Evolutionary conservation across 64 coral and sea anemone species (phyloP), one percentile per base, ranked within the genome.

Genomic region (Exaiptasia diaphana): DNA sequence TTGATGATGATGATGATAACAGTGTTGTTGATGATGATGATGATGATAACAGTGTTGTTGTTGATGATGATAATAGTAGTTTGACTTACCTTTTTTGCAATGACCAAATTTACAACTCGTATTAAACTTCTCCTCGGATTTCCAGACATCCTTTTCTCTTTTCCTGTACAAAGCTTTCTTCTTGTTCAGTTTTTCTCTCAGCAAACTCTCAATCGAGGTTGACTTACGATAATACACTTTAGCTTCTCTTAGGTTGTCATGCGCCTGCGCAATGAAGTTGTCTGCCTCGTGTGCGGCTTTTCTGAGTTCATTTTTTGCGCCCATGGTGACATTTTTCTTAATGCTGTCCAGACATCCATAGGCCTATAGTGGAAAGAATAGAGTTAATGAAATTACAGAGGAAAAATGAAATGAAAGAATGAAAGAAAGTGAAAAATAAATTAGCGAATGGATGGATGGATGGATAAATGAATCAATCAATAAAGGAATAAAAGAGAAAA

Each of bases 321-420:
- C 76, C 13, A 31, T 52, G 4, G 86, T 87, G 4, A 99, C 54
- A 7, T 93, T 67, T 0, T 79, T 23, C 4, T 92, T 83, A 32
- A 99, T 85, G 1, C 85, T 88, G 8, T 90, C 89, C 10, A 99
- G 76, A 41, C 95, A 99, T 24, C 89, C 95, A n/a, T 83, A 99
- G 35, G 89, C 95, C 95, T 99, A 13, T 8, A 52, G 61, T 4
- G 20, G 40, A n/a, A n/a, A 84, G 18, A 5, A 42, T 40, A 87
- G 49, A 60, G 18, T 74, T 24, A 24, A 42, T 21, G 4, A 30
- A 23, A 37, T 78, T 27, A 40, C 1, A 15, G 2, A 38, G 10
- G 5, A 56, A 4, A 41, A 35, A 26, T 72, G 17, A 20, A 45
- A 46, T 10, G 43, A 46, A 46, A 46, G 43, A 46, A 46, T 8